Base-by-base conservation (phyloP, 23 tunicate species). In the Trididemnum clinides region DNA sequence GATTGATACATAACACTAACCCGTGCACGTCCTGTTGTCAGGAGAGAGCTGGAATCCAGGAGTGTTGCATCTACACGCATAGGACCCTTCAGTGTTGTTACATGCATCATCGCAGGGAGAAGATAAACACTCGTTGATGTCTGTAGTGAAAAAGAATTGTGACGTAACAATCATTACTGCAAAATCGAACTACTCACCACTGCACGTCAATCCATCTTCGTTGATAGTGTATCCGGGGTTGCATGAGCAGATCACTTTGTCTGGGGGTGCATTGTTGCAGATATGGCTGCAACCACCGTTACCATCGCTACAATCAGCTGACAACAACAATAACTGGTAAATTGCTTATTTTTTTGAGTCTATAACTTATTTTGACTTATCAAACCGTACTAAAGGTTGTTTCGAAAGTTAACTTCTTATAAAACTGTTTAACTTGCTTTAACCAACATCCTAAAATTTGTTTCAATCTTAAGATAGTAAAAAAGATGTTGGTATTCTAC, bases 61-160 rank as follows among this genome's bases (percentile, higher is more conserved):
- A n/a, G 33, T 49, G 0, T 20, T 74, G 64, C 98, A 93, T 18
- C 83, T 63, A 51, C 98, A 93, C 18, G 57, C 51, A 59, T 35
- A 93, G 0, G 98, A 93, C 1, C 98, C 98, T 0, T 64, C 54
- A 4, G 93, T 88, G 90, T 93, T 93, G 33, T 70, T 33, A 50
- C 98, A 93, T 20, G 0, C 64, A 23, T 93, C 98, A 30, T 63
- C 64, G 23, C 98, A 91, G 0, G 74, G 78, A 58, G 57, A 28
- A 1, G 20, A 27, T 44, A 0, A 0, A 49, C 98, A 93, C 58
- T 93, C 98, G 51, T 93, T 64, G 3, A 93, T 37, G 65, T 93
- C 98, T 93, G 50, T 1, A n/a, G n/a, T n/a, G n/a, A n/a, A n/a
- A n/a, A n/a, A n/a, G n/a, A n/a, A n/a, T n/a, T n/a, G n/a, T n/a